Base-by-base conservation (phyloP, 2,113 vertebrate genomes). In the Cariama cristata region DNA sequence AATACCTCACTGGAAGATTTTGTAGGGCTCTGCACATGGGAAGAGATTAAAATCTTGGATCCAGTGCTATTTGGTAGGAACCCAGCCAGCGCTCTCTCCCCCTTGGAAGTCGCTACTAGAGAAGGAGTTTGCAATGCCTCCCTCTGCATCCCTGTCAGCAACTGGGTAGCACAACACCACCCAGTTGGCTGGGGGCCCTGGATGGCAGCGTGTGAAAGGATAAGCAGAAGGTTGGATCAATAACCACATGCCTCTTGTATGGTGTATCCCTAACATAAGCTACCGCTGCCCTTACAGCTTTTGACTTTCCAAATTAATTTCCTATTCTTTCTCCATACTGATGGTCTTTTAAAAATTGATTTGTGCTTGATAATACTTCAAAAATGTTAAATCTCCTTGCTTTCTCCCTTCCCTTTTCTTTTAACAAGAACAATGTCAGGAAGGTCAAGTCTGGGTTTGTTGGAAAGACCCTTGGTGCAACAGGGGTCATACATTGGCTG, bases 371-470 rank as follows among this genome's bases (percentile, higher is more conserved):
- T 76, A 82, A 45, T 74, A 28, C 50, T 84, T 73, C 4, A 79
- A 9, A 91, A 66, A 49, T 10, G 8, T n/a, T 75, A 33, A 49
- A 62, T 86, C 7, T 60, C 40, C 22, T 76, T 79, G 45, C 50
- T 90, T 94, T 86, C 30, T 42, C 35, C 27, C 22, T 66, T 90
- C 6, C 30, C 16, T 92, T 75, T 82, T 88, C 56, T 90, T 83
- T 73, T 69, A 71, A 66, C 12, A 58, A 86, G 77, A 88, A 96
- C 92, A 95, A 93, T 92, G 86, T 95, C 92, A 95, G 97, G 92
- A 97, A 97, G 95, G 90, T 90, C 85, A 90, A 80, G 96, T 97
- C 97, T 97, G 96, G 90, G 87, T 97, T 96, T 95, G 67, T 66
- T 94, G 79, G 45, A 88, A 90, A 90, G 92, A 96, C 88, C 90